A percentile compares a stretch with the other conserved stretches of the same genome.
These are phyloP conservation scores for Cygnus atratus DNA, from an alignment of 2,113 vertebrate genomes.

Conservation along the genomic window DNA sequence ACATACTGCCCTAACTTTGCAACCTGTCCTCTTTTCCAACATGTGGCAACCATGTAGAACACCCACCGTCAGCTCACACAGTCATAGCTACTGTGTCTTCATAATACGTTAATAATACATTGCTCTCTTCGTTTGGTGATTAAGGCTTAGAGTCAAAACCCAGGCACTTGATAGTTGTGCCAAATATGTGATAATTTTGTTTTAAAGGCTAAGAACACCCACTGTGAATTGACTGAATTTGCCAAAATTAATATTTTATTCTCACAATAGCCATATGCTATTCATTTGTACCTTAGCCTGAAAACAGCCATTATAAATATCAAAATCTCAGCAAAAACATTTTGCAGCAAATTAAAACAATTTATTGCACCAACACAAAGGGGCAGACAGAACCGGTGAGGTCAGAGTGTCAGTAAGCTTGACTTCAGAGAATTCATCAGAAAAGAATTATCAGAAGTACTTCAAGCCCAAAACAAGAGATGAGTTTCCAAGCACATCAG, in stretches of 20 bases:
- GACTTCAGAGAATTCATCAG: not conserved
- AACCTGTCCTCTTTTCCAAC: not conserved
- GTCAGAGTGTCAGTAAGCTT: slow-evolving; percentile 22
- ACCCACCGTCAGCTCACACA: not conserved
- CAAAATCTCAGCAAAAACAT: slow-evolving; percentile 55
- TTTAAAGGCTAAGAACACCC: slow-evolving; percentile 69
- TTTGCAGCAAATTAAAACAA: slow-evolving; percentile 56
- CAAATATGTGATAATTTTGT: slow-evolving; percentile 66
- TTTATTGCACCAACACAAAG: slow-evolving; percentile 35
- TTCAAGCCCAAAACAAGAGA: not conserved
- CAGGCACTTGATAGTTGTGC: slow-evolving; percentile 40
- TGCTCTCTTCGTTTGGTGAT: slow-evolving; percentile 53
- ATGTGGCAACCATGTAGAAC: not conserved
- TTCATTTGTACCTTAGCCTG: slow-evolving; percentile 66
- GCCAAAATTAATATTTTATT: slow-evolving; percentile 72
- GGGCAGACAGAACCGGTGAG: slow-evolving; percentile 25
- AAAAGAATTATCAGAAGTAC: not conserved
- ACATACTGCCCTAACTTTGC: not conserved
- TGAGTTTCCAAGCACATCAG: slow-evolving; percentile 17
- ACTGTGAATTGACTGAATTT: slow-evolving; percentile 59
- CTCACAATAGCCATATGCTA: slow-evolving; percentile 65
- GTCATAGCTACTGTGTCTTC: slow-evolving; percentile 20
- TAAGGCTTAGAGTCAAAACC: slow-evolving; percentile 41
- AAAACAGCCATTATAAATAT: slow-evolving; percentile 62
- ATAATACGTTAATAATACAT: slow-evolving; percentile 30